Conservation (phyloP, 2,888 invertebrate genomes). For the Crossocerus cetratus region DNA sequence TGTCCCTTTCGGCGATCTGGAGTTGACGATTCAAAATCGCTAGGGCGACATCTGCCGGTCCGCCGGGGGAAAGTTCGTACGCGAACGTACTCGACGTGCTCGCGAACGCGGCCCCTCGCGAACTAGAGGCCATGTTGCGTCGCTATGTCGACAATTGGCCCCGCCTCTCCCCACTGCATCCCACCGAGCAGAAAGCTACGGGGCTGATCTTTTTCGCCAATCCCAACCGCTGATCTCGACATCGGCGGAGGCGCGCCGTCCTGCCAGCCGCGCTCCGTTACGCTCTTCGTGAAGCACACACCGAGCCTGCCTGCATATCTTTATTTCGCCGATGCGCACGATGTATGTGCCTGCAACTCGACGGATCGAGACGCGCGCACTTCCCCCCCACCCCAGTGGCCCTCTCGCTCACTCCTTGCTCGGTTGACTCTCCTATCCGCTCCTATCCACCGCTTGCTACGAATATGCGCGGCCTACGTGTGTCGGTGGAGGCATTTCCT, state of each 20-base stretch:
- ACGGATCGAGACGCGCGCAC: conserved; percentile 1
- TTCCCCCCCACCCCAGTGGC: background rate
- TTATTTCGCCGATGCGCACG: background rate
- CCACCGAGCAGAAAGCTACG: conserved; percentile 28
- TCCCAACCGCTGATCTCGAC: conserved; percentile 34
- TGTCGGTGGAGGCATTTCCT: conserved; percentile 44
- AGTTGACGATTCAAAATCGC: conserved; percentile 49
- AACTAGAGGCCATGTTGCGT: conserved; percentile 70
- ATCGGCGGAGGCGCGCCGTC: conserved; percentile 24
- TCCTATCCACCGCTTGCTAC: conserved; percentile 9
- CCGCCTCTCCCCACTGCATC: conserved; percentile 50
- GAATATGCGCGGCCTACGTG: conserved; percentile 13
- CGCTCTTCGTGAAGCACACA: background rate
- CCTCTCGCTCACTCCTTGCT: background rate
- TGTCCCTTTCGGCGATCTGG: conserved; percentile 33
- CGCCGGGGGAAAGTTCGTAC: conserved; percentile 49
- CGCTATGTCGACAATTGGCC: conserved; percentile 56
- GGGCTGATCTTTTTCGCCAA: conserved; percentile 39
- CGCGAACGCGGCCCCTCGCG: conserved; percentile 65
- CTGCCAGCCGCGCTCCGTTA: conserved; percentile 11
- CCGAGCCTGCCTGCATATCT: background rate
- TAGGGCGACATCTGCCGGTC: conserved; percentile 63
- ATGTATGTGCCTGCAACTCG: background rate
- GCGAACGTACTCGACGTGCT: conserved; percentile 56
- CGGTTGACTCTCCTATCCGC: background rate